Conservation (phyloP, 2,113 vertebrate species). For the Cynocephalus volans region DNA sequence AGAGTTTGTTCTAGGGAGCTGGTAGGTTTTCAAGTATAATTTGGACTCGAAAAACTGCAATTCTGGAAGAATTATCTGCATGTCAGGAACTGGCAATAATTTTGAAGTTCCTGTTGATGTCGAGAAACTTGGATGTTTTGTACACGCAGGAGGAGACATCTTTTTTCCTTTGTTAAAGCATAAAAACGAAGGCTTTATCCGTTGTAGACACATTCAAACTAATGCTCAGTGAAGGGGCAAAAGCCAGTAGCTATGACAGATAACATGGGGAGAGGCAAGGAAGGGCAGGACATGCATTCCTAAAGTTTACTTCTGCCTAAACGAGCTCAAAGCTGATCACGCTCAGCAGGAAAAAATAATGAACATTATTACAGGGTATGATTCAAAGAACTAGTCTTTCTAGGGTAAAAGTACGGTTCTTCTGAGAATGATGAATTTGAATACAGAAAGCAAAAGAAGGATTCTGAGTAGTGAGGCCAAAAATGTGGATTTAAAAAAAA, state of each 20-base stretch:
- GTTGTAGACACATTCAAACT: constrained; percentile 38
- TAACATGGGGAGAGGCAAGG: constrained; percentile 16
- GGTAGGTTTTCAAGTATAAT: constrained; percentile 72
- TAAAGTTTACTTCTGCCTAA: constrained; percentile 50
- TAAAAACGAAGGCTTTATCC: constrained; percentile 70
- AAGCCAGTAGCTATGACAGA: constrained; percentile 54
- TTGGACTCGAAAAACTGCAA: constrained; percentile 57
- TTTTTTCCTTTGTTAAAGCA: constrained; percentile 47
- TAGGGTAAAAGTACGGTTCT: constrained; percentile 42
- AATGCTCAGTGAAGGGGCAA: constrained; percentile 65
- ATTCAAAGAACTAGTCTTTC: constrained; percentile 60
- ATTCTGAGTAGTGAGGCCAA: constrained; percentile 32
- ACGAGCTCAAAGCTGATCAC: constrained; percentile 60
- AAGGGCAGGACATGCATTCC: constrained; percentile 26
- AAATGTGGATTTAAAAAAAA: background rate
- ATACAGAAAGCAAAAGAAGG: constrained; percentile 46
- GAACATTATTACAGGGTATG: constrained; percentile 25
- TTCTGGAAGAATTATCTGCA: constrained; percentile 71
- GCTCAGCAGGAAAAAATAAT: constrained; percentile 63
- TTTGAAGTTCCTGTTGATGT: constrained; percentile 69
- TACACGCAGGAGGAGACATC: background rate
- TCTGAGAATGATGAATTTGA: constrained; percentile 60
- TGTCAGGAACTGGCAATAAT: constrained; percentile 74
- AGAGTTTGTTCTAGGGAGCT: constrained; percentile 59
- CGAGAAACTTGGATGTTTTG: constrained; percentile 70